phyloP scores from a whole-genome alignment of 2,888 invertebrate species.

The Agrenia bidenticulata region DNA sequence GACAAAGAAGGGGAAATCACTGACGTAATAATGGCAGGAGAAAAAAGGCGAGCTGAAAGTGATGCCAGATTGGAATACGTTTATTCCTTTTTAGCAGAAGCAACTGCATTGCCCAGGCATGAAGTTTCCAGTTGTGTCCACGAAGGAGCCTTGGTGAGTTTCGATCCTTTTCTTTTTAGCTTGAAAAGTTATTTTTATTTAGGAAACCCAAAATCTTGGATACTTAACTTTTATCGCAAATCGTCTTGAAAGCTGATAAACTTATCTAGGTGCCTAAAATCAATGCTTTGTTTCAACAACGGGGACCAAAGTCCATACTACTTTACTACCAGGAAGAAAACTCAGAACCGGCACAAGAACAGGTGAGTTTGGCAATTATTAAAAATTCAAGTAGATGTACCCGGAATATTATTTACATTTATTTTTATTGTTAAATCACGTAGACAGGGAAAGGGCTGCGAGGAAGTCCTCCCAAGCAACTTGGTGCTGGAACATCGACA shows the following conservation, averaged over 20 bases:
- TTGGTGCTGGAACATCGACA: conserved; percentile 30
- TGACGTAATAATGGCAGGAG: conserved; percentile 25
- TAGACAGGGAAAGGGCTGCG: conserved; percentile 32
- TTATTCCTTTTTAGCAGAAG: conserved; percentile 82
- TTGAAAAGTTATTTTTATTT: background rate
- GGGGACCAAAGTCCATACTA: conserved; percentile 78
- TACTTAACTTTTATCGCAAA: background rate
- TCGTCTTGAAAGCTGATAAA: background rate
- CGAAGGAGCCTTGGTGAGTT: conserved; percentile 31
- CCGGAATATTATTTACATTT: too few species aligned
- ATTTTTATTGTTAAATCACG: too few species aligned
- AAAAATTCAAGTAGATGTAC: too few species aligned
- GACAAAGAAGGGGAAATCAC: too few species aligned
- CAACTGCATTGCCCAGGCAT: conserved; percentile 75
- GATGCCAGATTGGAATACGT: conserved; percentile 87
- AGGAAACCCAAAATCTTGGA: background rate
- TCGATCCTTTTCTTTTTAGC: background rate
- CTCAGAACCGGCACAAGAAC: conserved; percentile 64
- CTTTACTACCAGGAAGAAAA: conserved; percentile 91
- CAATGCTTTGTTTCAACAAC: conserved; percentile 80
- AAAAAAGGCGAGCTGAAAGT: conserved; percentile 76
- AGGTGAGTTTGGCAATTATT: conserved; percentile 55
- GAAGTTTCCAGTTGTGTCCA: conserved; percentile 78
- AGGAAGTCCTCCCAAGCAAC: conserved; percentile 49
- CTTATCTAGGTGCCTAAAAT: conserved; percentile 74